These are phyloP conservation scores for Calcarius lapponicus DNA, from an alignment of 2,797 vertebrate genomes.

Conservation along the genomic window DNA sequence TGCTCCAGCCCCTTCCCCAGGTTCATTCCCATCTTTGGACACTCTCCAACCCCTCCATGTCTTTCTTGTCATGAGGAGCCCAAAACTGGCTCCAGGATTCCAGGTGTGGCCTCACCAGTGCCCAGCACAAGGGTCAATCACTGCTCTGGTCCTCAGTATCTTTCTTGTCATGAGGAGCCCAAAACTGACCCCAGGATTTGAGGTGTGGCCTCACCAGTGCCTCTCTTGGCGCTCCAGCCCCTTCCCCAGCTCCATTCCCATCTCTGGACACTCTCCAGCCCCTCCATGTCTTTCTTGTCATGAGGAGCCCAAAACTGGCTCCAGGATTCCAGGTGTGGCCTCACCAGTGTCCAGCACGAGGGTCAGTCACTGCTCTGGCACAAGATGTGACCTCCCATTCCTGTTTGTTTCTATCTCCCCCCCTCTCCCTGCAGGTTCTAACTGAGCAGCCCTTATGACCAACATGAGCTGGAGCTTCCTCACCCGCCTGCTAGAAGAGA, in stretches of 20 bases:
- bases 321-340: accelerated
- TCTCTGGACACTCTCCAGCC: accelerated
- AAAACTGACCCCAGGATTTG: too few species aligned
- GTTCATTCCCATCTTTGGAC: too few species aligned
- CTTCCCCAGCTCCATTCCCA: neutral
- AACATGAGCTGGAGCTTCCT: conserved; percentile 99
- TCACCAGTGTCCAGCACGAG: neutral
- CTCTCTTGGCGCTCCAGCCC: accelerated
- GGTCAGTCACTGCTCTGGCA: neutral
- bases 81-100: too few species aligned
- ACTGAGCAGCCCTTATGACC: conserved; percentile 86
- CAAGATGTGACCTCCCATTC: neutral
- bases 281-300: neutral
- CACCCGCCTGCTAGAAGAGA: conserved; percentile 98
- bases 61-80: too few species aligned
- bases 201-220: too few species aligned
- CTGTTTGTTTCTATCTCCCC: neutral
- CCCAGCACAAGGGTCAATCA: too few species aligned
- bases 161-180: too few species aligned
- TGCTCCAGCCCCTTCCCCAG: too few species aligned
- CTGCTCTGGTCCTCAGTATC: too few species aligned
- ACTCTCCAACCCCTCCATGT: too few species aligned
- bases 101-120: too few species aligned
- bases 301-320: neutral
- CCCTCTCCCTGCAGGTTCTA: conserved; percentile 78